These are phyloP conservation scores for Xiphophorus hellerii DNA, from an alignment of 2,113 vertebrate genomes.

Conservation along the genomic window DNA sequence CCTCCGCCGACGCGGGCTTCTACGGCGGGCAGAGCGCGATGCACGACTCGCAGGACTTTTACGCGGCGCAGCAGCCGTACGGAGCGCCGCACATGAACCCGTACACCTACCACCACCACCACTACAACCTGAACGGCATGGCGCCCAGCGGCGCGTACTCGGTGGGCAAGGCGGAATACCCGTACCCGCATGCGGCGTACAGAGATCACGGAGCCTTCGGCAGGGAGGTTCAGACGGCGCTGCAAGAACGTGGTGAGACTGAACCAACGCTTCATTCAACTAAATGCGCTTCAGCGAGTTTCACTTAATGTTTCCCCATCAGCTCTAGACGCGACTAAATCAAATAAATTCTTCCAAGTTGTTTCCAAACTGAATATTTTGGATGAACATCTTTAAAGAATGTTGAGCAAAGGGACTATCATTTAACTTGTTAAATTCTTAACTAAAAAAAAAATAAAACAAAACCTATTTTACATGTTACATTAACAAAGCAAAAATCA, in stretches of 20 bases:
- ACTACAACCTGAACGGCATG: conserved; percentile 87
- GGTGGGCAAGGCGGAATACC: conserved; percentile 87
- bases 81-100: conserved; percentile 81
- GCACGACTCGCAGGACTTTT: conserved; percentile 85
- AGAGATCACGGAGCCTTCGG: conserved; percentile 85
- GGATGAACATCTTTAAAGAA: too few relatives aligned
- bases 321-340: too few relatives aligned
- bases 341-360: too few relatives aligned
- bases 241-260: conserved; percentile 84
- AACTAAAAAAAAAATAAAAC: too few relatives aligned
- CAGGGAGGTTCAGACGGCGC: conserved; percentile 83
- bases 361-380: too few relatives aligned
- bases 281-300: too few relatives aligned
- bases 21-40: conserved; percentile 81
- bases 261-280: too few relatives aligned
- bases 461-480: too few relatives aligned
- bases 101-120: conserved; percentile 82
- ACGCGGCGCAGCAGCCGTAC: conserved; percentile 76
- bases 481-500: too few relatives aligned
- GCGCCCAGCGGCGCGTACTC: conserved; percentile 82
- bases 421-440: too few relatives aligned
- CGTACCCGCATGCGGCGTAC: conserved; percentile 84
- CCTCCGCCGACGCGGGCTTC: conserved; percentile 87
- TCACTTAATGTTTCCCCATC: too few relatives aligned
- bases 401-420: too few relatives aligned